Conservation (phyloP, 1,140 invertebrate genomes). For the Lepeophtheirus salmonis region DNA sequence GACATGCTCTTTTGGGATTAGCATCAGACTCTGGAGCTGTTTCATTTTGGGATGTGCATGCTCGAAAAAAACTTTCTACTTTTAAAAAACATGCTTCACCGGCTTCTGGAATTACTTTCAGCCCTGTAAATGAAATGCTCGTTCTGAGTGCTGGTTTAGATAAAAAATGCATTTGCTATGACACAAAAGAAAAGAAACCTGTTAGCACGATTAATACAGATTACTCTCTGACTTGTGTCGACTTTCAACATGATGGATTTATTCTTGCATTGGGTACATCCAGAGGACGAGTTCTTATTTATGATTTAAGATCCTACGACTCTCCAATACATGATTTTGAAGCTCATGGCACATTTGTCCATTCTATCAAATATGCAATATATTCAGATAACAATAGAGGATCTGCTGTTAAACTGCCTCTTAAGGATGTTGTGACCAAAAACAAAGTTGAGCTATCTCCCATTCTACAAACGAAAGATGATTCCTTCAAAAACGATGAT, state of each 20-base stretch:
- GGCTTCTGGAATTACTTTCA: conserved; percentile 28
- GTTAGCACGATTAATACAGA: conserved; percentile 18
- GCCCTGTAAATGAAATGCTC: conserved; percentile 28
- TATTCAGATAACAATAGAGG: background rate
- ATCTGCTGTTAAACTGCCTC: background rate
- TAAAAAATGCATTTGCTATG: conserved; percentile 28
- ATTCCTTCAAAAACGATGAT: background rate
- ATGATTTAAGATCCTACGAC: conserved; percentile 2
- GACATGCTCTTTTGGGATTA: conserved; percentile 26
- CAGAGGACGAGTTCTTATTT: background rate
- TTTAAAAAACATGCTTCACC: conserved; percentile 27
- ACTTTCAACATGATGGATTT: conserved; percentile 1
- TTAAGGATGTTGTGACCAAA: background rate
- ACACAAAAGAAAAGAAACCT: conserved; percentile 27
- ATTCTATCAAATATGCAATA: background rate
- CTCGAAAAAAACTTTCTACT: conserved; percentile 24
- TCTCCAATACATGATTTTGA: background rate
- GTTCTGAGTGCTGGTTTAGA: conserved; percentile 30
- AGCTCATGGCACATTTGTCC: background rate
- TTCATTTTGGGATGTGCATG: conserved; percentile 28
- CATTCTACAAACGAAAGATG: background rate
- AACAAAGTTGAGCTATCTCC: background rate
- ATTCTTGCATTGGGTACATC: conserved; percentile 17
- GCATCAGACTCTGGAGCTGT: conserved; percentile 28
- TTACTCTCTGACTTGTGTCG: conserved; percentile 14